phyloP scores from a whole-genome alignment of 2,113 vertebrate genomes.

The Crotalus viridis region DNA sequence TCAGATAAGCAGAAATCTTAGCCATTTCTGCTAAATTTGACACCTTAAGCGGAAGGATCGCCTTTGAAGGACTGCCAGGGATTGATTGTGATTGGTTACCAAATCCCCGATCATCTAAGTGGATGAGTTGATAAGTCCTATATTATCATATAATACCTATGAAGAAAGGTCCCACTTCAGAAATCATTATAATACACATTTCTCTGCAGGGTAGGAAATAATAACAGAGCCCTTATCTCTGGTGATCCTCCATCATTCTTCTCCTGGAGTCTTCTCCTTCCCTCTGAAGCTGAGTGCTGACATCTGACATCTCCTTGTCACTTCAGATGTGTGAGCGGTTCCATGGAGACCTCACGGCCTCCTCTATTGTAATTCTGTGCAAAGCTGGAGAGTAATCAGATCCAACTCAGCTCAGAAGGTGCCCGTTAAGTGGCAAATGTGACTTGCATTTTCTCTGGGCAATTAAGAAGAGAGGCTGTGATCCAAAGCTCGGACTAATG shows the following conservation, averaged over 20 bases:
- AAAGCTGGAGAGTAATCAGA: neutral
- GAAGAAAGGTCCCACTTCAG: neutral
- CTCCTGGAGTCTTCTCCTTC: conserved; percentile 26
- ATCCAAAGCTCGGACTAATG: neutral
- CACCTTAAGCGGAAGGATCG: no score
- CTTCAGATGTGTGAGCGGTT: neutral
- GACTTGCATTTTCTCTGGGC: neutral
- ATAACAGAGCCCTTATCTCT: neutral
- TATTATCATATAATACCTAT: neutral
- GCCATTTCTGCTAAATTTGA: no score
- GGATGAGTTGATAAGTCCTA: neutral
- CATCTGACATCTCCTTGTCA: neutral
- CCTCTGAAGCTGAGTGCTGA: neutral
- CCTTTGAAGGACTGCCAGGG: neutral
- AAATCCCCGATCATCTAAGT: neutral
- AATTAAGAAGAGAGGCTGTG: neutral
- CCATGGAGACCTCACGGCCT: neutral
- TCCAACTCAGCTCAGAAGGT: neutral
- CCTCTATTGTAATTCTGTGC: neutral
- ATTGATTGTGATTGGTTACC: no score
- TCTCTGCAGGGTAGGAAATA: neutral
- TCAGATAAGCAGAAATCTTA: no score
- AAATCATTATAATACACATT: neutral
- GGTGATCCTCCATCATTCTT: neutral
- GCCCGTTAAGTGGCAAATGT: neutral